Evolutionary conservation across 2,888 invertebrate genomes (phyloP).

Genomic region (Pyrocoelia pectoralis): DNA sequence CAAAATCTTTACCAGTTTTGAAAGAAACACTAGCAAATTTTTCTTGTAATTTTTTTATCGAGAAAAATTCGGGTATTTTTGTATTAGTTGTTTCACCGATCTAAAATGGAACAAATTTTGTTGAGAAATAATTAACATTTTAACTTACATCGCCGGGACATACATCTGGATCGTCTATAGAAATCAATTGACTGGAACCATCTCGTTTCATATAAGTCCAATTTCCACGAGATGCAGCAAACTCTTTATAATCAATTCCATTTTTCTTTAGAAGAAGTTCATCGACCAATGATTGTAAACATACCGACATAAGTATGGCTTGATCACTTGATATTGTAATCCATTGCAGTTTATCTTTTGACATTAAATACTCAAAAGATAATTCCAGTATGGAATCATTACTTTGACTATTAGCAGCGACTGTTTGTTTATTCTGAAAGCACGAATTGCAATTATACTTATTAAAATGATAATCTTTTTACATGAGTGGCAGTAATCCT

Average conservation of each 20-base stretch:
- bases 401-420: slow-evolving; percentile 47
- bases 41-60: slow-evolving; percentile 77
- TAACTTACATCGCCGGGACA: slow-evolving; percentile 36
- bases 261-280: slow-evolving; percentile 83
- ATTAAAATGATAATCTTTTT: slow-evolving; percentile 23
- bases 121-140: not conserved
- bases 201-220: slow-evolving; percentile 79
- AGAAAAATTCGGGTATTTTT: slow-evolving; percentile 71
- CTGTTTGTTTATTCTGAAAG: slow-evolving; percentile 47
- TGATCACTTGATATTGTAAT: slow-evolving; percentile 90
- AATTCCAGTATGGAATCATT: slow-evolving; percentile 73
- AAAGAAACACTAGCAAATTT: slow-evolving; percentile 77
- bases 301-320: slow-evolving; percentile 95
- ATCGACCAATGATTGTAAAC: slow-evolving; percentile 94
- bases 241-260: slow-evolving; percentile 61
- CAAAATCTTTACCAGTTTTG: slow-evolving; percentile 73
- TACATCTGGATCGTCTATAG: slow-evolving; percentile 56
- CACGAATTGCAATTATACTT: slow-evolving; percentile 9
- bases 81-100: slow-evolving; percentile 66
- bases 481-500: slow-evolving; percentile 89
- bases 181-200: slow-evolving; percentile 73
- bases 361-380: slow-evolving; percentile 94
- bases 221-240: slow-evolving; percentile 59
- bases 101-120: slow-evolving; percentile 44
- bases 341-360: slow-evolving; percentile 92